Evolutionary conservation across 2,888 invertebrate species (phyloP), one percentile per base, ranked within the genome.

Genomic region (Drosophila koepferae): DNA sequence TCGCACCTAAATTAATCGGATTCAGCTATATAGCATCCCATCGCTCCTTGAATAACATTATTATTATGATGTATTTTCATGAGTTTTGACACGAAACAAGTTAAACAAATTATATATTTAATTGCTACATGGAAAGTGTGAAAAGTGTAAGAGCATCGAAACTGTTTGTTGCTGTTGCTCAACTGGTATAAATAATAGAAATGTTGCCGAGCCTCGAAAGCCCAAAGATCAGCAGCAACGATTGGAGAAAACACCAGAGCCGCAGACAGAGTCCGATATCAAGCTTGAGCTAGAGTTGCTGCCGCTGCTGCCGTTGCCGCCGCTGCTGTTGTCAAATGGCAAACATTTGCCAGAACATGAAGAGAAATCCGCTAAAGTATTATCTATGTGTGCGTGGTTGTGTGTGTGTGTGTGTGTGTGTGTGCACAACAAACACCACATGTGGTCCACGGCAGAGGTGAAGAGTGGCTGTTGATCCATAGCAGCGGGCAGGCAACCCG

Each of bases 121-220:
- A 90, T 86, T 86, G 88, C 75, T 82, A 88, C 90, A 89, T 74
- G 80, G 89, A 89, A 89, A 85, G 89, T 89, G 89, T 81, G 89
- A 89, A 89, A 83, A 83, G 74, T 77, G 72, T 71, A 83, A 74
- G 84, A 84, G 83, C 76, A 74, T 63, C 63, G 58, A 40, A 23
- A 20, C 38, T 0, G 38, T 36, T 23, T 38, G 53, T 41, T 51
- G 41, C 34, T 43, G 63, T 20, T 72, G 65, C 48, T 64, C 46
- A 67, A 68, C 77, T 78, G 72, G 72, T 84, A 86, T 86, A 76
- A 86, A 83, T 85, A 86, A 89, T 86, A 89, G 86, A 84, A 81
- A 84, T 76, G 89, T 89, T 84, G 78, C 69, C 72, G 53, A 72
- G 56, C 44, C 59, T 34, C 72, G 55, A 51, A 66, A 18, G 6